Evolutionary conservation across 2,113 vertebrate species (phyloP), one percentile per base, ranked within the genome.

Genomic region (Gila orcuttii): DNA sequence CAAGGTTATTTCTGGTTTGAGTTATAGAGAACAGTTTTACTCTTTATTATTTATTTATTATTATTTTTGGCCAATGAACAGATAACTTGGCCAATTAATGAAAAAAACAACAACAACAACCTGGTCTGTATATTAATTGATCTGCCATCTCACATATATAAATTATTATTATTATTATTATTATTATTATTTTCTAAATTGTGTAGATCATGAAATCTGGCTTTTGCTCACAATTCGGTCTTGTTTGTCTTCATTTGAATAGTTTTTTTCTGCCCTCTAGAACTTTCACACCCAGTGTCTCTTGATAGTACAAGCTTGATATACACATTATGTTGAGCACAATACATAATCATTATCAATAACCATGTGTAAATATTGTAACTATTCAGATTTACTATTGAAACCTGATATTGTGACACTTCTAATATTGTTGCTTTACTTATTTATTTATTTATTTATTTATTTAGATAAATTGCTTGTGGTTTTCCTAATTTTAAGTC

Each of bases 401-500:
- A 77, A 77, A 78, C 55, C 15, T 77, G 10, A 33, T 1, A 6
- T 57, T 42, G 36, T 62, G 21, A 55, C 31, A 62, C 36, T 45
- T 59, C 57, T 62, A 25, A 79, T 60, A 62, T 60, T 79, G 23
- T 60, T 23, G 55, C 31, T 60, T 10, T 4, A 59, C 7, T 2
- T 2, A 2, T 42, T 2, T 4, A 59, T 13, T 2, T 2, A 2
- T 42, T 2, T 39, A 8, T 39, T 39, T 7, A 28, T 28, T 28
- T 28, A 28, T 28, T 15, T 60, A 42, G 57, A 79, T 62, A n/a
- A 79, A 62, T 80, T 47, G 79, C 39, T 64, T 64, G n/a, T 5
- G n/a, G 39, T 80, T 80, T 64, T 64, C 78, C 57, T 80, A 0
- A 47, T 80, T 64, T 42, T 64, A 60, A 64, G 59, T 64, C 59